These are phyloP conservation scores for Callyntrura guangdongensis DNA, from an alignment of 2,888 invertebrate species.

Conservation along the genomic window DNA sequence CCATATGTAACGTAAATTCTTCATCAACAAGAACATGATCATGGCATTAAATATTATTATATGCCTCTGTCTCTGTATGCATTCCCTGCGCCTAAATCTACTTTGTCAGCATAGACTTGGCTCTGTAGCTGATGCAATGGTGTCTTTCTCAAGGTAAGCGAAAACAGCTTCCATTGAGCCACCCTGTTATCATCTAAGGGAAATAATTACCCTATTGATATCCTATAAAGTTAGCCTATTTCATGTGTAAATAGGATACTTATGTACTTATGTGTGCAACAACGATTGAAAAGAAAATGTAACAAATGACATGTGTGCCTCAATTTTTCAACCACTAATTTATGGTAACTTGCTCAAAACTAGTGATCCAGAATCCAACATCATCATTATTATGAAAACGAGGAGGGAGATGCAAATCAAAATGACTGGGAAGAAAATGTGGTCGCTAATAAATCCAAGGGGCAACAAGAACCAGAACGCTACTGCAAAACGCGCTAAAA, in stretches of 20 bases:
- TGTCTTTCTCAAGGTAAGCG: constrained; percentile 23
- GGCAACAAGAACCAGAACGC: constrained; percentile 15
- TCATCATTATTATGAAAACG: constrained; percentile 20
- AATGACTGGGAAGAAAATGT: constrained; percentile 36
- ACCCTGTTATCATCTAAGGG: not conserved
- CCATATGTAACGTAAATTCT: constrained; percentile 62
- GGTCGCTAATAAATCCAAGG: constrained; percentile 68
- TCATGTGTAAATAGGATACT: constrained; percentile 18
- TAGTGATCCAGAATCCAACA: constrained; percentile 44
- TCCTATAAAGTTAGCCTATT: constrained; percentile 14
- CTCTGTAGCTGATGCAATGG: not conserved
- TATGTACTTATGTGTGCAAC: constrained; percentile 15
- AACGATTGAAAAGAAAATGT: constrained; percentile 33
- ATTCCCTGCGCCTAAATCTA: not conserved
- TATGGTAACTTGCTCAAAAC: constrained; percentile 29
- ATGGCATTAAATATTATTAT: constrained; percentile 54
- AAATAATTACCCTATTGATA: not conserved
- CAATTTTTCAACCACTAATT: constrained; percentile 61
- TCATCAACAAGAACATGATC: constrained; percentile 62
- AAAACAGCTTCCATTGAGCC: not conserved
- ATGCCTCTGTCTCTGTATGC: not conserved
- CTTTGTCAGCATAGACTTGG: not conserved
- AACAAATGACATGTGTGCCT: constrained; percentile 58
- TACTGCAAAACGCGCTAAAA: constrained; percentile 25
- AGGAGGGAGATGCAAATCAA: constrained; percentile 18